These are phyloP conservation scores for Drosophila stalkeri DNA, from an alignment of 2,888 invertebrate genomes.

Conservation along the genomic window DNA sequence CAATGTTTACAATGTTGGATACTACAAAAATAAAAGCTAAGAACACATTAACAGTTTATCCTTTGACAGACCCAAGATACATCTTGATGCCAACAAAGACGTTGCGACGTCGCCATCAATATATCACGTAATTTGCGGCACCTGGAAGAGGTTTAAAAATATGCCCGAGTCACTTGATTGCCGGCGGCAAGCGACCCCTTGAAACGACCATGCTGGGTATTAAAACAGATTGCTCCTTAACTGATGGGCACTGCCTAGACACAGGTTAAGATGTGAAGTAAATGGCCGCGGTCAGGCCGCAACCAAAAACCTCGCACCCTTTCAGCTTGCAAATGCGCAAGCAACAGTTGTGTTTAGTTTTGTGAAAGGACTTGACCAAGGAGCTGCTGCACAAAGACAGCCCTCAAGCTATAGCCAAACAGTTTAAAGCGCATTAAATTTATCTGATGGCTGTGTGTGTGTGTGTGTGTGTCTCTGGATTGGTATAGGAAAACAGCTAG, in stretches of 20 bases:
- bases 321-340: slow-evolving; percentile 63
- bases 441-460: slow-evolving; percentile 62
- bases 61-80: slow-evolving; percentile 1
- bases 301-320: slow-evolving; percentile 61
- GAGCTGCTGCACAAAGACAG: slow-evolving; percentile 32
- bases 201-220: slow-evolving; percentile 20
- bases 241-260: slow-evolving; percentile 37
- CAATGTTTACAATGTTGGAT: slow-evolving; percentile 26
- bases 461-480: slow-evolving; percentile 6
- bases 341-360: slow-evolving; percentile 77
- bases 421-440: slow-evolving; percentile 80
- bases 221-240: slow-evolving; percentile 45
- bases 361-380: slow-evolving; percentile 58
- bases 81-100: not conserved
- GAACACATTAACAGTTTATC: slow-evolving; percentile 19
- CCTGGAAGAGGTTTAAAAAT: not conserved
- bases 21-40: slow-evolving; percentile 8
- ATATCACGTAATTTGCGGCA: slow-evolving; percentile 1
- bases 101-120: not conserved
- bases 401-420: slow-evolving; percentile 64
- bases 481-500: slow-evolving; percentile 41
- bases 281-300: slow-evolving; percentile 37
- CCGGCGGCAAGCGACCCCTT: slow-evolving; percentile 2
- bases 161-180: not conserved
- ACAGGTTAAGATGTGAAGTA: slow-evolving; percentile 32